Conservation (phyloP, 1,140 invertebrate genomes). For the Rhopalosiphum maidis region DNA sequence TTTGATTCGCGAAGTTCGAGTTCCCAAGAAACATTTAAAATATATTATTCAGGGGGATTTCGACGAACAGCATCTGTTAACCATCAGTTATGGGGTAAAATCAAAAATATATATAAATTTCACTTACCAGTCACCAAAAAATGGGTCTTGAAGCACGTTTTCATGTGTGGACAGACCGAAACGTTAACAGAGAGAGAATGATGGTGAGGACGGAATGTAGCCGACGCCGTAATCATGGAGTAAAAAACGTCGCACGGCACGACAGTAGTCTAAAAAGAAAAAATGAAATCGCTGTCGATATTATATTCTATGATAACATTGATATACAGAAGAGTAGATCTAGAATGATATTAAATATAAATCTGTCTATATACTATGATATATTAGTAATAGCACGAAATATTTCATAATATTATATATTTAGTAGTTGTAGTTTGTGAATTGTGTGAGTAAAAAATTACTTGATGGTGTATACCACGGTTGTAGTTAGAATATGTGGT, state of each 20-base stretch:
- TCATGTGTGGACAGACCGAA: constrained; percentile 50
- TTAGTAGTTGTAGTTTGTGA: too few species aligned
- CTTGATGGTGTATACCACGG: too few species aligned
- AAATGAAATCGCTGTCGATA: neutral
- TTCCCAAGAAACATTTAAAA: neutral
- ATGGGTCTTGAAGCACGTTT: constrained; percentile 39
- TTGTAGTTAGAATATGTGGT: too few species aligned
- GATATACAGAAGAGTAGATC: too few species aligned
- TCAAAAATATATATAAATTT: neutral
- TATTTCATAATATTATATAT: too few species aligned
- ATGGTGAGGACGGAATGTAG: constrained; percentile 46
- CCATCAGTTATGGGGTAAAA: neutral
- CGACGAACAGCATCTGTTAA: neutral
- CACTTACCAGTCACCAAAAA: constrained; percentile 46
- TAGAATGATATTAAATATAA: too few species aligned
- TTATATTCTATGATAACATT: neutral
- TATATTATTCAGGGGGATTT: neutral
- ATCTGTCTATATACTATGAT: too few species aligned
- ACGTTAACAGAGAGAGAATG: constrained; percentile 55
- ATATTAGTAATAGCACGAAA: too few species aligned
- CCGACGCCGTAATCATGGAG: constrained; percentile 53
- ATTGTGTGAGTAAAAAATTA: too few species aligned
- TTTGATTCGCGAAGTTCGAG: neutral
- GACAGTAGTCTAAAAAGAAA: neutral
- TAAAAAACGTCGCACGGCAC: neutral